These are phyloP conservation scores for Rhinogobius similis DNA, from an alignment of 2,113 vertebrate genomes.

Conservation along the genomic window DNA sequence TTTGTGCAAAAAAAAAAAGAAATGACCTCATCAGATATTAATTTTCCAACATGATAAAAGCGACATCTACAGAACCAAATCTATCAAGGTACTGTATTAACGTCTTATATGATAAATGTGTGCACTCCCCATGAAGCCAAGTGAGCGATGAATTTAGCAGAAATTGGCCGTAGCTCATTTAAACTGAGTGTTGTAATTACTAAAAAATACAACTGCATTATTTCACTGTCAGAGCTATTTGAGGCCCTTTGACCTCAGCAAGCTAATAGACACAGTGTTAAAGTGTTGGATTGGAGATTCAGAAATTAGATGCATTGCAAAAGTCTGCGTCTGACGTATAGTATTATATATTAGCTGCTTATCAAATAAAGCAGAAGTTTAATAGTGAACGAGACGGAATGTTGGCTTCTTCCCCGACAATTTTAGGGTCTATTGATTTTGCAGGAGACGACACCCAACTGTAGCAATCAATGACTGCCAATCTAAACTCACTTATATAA, in stretches of 20 bases:
- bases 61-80: neutral
- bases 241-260: neutral
- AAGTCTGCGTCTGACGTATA: neutral
- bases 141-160: slow-evolving; percentile 23
- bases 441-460: slow-evolving; percentile 25
- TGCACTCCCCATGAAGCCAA: slow-evolving; percentile 17
- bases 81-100: slow-evolving; percentile 14
- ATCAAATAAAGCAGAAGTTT: slow-evolving; percentile 21
- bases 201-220: slow-evolving; percentile 1
- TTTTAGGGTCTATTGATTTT: slow-evolving; percentile 33
- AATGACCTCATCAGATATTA: slow-evolving; percentile 24
- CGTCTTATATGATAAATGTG: slow-evolving; percentile 35
- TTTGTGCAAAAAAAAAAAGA: slow-evolving; percentile 8
- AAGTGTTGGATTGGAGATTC: neutral
- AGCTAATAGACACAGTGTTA: neutral
- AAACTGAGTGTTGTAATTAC: slow-evolving; percentile 7
- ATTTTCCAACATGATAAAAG: slow-evolving; percentile 22
- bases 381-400: slow-evolving; percentile 45
- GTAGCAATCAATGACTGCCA: slow-evolving; percentile 50
- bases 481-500: slow-evolving; percentile 26
- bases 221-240: slow-evolving; percentile 19
- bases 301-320: neutral
- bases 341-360: neutral
- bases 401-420: slow-evolving; percentile 33
- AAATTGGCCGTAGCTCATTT: slow-evolving; percentile 29